phyloP scores from a whole-genome alignment of 2,888 invertebrate genomes.

The Monoplex corrugatus region DNA sequence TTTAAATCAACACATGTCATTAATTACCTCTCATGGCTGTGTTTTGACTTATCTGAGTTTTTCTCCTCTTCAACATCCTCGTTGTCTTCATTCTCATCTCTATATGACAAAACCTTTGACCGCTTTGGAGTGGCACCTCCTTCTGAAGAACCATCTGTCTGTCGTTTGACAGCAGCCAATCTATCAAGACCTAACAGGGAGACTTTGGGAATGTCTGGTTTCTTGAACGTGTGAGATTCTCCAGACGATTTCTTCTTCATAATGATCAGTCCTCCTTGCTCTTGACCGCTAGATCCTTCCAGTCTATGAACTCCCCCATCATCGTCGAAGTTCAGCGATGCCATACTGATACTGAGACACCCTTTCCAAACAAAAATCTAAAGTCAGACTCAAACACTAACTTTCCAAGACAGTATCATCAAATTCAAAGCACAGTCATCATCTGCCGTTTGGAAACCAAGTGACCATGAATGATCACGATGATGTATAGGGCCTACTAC shows the following conservation, averaged over 20 bases:
- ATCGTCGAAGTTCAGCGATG: constrained; percentile 67
- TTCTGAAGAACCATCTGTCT: constrained; percentile 58
- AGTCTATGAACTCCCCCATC: constrained; percentile 76
- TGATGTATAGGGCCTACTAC: background rate
- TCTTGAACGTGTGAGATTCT: constrained; percentile 67
- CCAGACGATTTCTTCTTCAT: constrained; percentile 78
- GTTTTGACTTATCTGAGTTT: constrained; percentile 54
- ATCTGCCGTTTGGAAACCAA: too few species aligned
- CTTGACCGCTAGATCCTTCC: constrained; percentile 77
- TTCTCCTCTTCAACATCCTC: constrained; percentile 58
- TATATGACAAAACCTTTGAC: constrained; percentile 75
- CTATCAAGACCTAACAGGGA: constrained; percentile 82
- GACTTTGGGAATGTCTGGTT: constrained; percentile 63
- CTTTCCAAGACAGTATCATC: background rate
- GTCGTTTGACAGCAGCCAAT: constrained; percentile 81
- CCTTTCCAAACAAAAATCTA: too few species aligned
- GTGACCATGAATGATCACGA: background rate
- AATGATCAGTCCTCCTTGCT: constrained; percentile 79
- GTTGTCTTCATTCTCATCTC: constrained; percentile 70
- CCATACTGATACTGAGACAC: constrained; percentile 37
- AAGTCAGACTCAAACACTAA: too few species aligned
- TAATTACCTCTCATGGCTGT: constrained; percentile 49
- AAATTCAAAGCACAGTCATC: background rate
- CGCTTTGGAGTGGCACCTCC: constrained; percentile 66
- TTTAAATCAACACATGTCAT: too few species aligned